Conservation (phyloP, 2,797 vertebrate species). For the Malacoraja senta region DNA sequence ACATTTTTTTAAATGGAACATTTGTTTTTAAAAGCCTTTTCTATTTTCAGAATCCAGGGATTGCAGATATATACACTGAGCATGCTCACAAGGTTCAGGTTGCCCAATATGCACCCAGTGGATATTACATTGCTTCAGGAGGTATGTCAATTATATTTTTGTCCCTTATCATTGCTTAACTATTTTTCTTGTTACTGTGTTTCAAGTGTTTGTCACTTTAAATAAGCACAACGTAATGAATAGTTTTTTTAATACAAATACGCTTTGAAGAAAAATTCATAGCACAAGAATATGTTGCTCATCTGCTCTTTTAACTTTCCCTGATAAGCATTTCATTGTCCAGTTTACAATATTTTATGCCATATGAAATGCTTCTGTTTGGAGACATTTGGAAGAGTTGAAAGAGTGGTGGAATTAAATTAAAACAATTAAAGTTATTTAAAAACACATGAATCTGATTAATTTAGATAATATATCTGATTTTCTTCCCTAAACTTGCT, state of each 20-base stretch:
- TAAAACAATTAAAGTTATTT: too few relatives aligned
- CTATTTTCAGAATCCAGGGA: slow-evolving; percentile 73
- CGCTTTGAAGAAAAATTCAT: not conserved
- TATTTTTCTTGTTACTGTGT: not conserved
- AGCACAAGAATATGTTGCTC: not conserved
- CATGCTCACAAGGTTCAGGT: slow-evolving; percentile 84
- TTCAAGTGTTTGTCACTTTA: not conserved
- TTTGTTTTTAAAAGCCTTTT: not conserved
- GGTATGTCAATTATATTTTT: slow-evolving; percentile 59
- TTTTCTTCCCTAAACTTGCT: too few relatives aligned
- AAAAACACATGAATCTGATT: too few relatives aligned
- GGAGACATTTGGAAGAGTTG: too few relatives aligned
- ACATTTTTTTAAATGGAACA: not conserved
- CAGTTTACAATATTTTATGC: not conserved
- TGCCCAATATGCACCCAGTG: slow-evolving; percentile 89
- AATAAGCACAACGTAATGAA: not conserved
- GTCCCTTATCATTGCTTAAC: not conserved
- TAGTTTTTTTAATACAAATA: not conserved
- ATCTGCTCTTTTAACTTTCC: not conserved
- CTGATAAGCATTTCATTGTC: not conserved
- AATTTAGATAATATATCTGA: too few relatives aligned
- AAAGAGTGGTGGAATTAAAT: too few relatives aligned
- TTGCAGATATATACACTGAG: slow-evolving; percentile 93
- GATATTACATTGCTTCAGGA: slow-evolving; percentile 96
- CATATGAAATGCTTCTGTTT: not conserved